Evolutionary conservation across 2,113 vertebrate species (phyloP).

Genomic region (Stigmatopora nigra): DNA sequence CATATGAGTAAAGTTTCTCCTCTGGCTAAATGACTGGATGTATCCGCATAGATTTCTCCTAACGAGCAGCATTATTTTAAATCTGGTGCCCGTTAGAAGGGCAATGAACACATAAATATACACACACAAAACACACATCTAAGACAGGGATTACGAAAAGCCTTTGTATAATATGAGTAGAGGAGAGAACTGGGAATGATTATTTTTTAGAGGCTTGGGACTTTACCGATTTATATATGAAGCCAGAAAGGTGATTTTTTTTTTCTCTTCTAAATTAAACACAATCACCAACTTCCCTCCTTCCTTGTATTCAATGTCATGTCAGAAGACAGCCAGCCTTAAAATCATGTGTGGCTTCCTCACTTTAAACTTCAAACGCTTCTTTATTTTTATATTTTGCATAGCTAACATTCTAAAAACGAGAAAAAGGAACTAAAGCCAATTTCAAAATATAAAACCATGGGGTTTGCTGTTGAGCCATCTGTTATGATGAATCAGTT

Average conservation of each 20-base stretch:
- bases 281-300: conserved; percentile 61
- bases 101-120: conserved; percentile 36
- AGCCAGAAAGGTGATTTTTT: conserved; percentile 71
- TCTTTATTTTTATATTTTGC: conserved; percentile 47
- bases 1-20: conserved; percentile 66
- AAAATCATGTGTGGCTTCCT: conserved; percentile 65
- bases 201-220: conserved; percentile 71
- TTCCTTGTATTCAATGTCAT: conserved; percentile 69
- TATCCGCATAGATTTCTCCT: conserved; percentile 68
- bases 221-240: conserved; percentile 73
- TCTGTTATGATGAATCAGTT: conserved; percentile 56
- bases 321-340: conserved; percentile 65
- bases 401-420: conserved; percentile 63
- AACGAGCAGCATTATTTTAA: conserved; percentile 70
- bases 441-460: conserved; percentile 49
- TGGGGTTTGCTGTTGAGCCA: conserved; percentile 43
- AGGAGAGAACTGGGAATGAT: conserved; percentile 69
- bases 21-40: conserved; percentile 70
- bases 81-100: conserved; percentile 73
- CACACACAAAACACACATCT: conserved; percentile 54
- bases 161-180: conserved; percentile 60
- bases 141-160: conserved; percentile 69
- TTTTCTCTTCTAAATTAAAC: conserved; percentile 72
- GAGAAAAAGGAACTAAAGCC: conserved; percentile 53
- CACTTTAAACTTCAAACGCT: conserved; percentile 59